Base-by-base conservation (phyloP, 92 coral and sea anemone genomes). In the Parazoanthus darwini region DNA sequence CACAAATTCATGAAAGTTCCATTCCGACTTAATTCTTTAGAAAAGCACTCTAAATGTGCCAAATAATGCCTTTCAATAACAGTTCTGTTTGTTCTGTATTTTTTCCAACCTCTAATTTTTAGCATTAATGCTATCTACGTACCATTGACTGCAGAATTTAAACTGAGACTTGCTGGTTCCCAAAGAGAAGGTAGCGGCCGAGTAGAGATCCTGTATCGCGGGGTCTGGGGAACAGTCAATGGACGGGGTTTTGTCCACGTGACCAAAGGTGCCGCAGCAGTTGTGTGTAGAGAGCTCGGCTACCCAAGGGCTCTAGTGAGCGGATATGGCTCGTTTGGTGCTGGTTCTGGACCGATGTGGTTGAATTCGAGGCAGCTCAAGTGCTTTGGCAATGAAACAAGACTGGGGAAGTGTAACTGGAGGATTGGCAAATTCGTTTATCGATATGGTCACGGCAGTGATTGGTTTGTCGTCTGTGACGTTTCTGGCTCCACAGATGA, bases 161-260 rank as follows among this genome's bases (percentile, higher is more conserved):
- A 74, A 37, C 46, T 74, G 79, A 74, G 79, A 74, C 79, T 74
- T 74, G 79, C 79, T 74, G 79, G 79, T 43, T 74, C 79, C 79
- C 44, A 74, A 74, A 50, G 9, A 38, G 33, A 74, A 74, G 79
- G 79, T 37, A 74, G 43, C 43, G 79, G 79, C 23, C 79, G 79
- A 74, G 79, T 74, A 37, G 79, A 74, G 50, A 74, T 74, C 37
- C n/a, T 74, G 23, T 35, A 74, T 50, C 20, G 25, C 50, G 79
- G 79, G 22, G 22, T 6, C n/a, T 74, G 79, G 79, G 79, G 79
- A 11, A 74, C 79, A 1, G 23, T 74, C 20, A 4, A 33, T 8
- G 43, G 43, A 38, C 18, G 46, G 50, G 5, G 23, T 16, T 2
- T 43, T 15, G 23, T 23, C 4, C 23, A 20, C 3, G 46, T 3